Conservation (phyloP, 2,797 vertebrate species). For the Dipus sagitta region DNA sequence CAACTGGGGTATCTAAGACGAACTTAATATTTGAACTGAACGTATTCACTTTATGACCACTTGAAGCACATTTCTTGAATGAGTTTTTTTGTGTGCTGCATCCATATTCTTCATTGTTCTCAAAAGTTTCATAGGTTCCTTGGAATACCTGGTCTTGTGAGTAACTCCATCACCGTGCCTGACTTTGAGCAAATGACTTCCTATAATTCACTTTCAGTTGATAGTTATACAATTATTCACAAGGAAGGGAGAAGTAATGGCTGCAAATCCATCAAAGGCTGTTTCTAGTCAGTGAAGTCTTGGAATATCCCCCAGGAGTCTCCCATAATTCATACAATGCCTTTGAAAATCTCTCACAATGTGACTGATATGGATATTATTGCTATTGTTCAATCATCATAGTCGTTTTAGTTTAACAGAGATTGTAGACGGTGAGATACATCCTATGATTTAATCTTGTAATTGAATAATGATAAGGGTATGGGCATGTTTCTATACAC, state of each 20-base stretch:
- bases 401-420: conserved; percentile 49
- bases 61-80: neutral
- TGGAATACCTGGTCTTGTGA: neutral
- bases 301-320: conserved; percentile 31
- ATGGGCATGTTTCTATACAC: neutral
- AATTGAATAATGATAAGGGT: neutral
- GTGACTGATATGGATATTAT: conserved; percentile 24
- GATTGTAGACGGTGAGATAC: conserved; percentile 6
- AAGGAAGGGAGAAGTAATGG: conserved; percentile 61
- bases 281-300: conserved; percentile 44
- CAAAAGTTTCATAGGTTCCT: neutral
- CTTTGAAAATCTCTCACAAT: neutral
- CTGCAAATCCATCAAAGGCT: conserved; percentile 42
- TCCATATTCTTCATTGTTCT: conserved; percentile 36
- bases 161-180: neutral
- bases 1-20: conserved; percentile 17
- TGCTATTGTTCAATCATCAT: neutral
- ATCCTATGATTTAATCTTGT: conserved; percentile 9
- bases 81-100: neutral
- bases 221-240: conserved; percentile 49
- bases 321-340: conserved; percentile 27
- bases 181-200: conserved; percentile 14
- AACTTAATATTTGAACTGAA: conserved; percentile 35
- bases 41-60: neutral
- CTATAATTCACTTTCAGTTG: conserved; percentile 47